A percentile compares a stretch with the other conserved stretches of the same genome.
These are phyloP conservation scores for Cryptomyrus ogoouensis DNA, from an alignment of 2,113 vertebrate species.

Conservation along the genomic window DNA sequence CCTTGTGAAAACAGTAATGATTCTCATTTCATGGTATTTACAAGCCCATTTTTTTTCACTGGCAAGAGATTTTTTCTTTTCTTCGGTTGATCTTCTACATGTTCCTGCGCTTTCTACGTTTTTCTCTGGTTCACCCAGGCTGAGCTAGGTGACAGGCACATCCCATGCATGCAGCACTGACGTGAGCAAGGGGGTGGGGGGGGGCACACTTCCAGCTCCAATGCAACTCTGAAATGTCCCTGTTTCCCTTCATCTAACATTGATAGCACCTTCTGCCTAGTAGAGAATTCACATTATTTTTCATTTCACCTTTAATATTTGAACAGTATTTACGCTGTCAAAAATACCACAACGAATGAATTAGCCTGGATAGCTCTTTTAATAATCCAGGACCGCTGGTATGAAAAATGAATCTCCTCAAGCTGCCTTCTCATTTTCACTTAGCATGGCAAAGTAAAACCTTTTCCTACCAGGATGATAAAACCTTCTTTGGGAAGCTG, in stretches of 20 bases:
- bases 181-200: background rate
- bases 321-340: constrained; percentile 44
- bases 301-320: constrained; percentile 44
- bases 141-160: background rate
- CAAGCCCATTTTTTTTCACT: background rate
- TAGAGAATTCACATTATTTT: background rate
- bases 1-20: background rate
- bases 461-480: background rate
- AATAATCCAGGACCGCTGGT: constrained; percentile 42
- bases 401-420: constrained; percentile 41
- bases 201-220: constrained; percentile 27
- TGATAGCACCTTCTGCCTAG: constrained; percentile 17
- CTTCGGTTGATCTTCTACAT: background rate
- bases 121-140: background rate
- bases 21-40: background rate
- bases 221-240: background rate
- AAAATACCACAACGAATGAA: constrained; percentile 36
- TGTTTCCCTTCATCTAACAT: constrained; percentile 28
- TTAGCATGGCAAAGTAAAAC: background rate
- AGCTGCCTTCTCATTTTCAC: background rate
- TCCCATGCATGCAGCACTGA: background rate
- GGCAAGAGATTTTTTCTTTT: background rate
- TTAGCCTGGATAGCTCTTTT: constrained; percentile 28
- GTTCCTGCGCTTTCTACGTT: background rate
- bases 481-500: background rate